Percentiles rank a stretch among this genome's conserved stretches.
These are phyloP conservation scores for Pitangus sulphuratus DNA, from an alignment of 2,797 vertebrate genomes.

Conservation along the genomic window DNA sequence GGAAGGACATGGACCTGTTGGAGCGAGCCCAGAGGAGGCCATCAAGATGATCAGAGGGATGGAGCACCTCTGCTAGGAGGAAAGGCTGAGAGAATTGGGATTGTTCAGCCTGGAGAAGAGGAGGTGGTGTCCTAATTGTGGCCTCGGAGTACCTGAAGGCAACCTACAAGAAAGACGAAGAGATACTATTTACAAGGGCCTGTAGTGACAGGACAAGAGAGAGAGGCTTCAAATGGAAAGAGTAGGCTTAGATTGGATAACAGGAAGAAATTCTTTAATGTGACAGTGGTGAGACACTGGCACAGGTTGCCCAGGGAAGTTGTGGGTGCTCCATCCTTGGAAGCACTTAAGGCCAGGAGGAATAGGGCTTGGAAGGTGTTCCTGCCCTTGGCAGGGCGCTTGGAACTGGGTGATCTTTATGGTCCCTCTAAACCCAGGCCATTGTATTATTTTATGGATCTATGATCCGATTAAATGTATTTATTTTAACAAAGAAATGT, in stretches of 20 bases:
- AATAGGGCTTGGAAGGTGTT: accelerated
- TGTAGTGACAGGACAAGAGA: background rate
- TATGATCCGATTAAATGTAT: background rate
- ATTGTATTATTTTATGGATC: background rate
- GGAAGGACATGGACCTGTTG: background rate
- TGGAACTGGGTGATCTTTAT: background rate
- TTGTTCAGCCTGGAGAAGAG: background rate
- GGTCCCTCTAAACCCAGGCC: background rate
- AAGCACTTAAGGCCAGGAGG: accelerated
- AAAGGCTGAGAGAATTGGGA: background rate
- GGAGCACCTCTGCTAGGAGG: background rate
- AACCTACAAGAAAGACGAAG: background rate
- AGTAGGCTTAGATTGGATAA: background rate
- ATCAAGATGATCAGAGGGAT: background rate
- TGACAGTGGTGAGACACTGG: background rate
- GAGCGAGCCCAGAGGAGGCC: background rate
- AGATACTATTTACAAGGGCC: background rate
- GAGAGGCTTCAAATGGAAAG: background rate
- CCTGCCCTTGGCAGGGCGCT: background rate
- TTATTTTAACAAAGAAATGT: background rate
- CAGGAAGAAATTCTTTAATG: background rate
- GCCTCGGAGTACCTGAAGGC: background rate
- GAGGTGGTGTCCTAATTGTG: background rate
- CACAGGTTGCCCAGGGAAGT: background rate
- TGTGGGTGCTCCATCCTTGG: background rate